Conservation (phyloP, 2,797 vertebrate genomes). For the Chelidonichthys spinosus region DNA sequence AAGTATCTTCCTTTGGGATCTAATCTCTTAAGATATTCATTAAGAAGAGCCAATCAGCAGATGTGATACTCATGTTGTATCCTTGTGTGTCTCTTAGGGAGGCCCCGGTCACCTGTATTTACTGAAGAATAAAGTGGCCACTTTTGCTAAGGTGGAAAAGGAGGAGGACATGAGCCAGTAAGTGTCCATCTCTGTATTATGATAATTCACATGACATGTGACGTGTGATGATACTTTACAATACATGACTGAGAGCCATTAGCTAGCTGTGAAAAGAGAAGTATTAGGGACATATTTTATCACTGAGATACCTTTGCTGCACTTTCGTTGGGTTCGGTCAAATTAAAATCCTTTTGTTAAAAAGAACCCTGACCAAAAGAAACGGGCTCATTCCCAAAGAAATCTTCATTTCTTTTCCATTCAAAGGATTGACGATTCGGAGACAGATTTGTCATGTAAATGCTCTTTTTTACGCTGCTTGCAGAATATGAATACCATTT, state of each 20-base stretch:
- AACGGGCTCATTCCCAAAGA: neutral
- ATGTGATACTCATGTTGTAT: conserved; percentile 8
- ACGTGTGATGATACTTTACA: neutral
- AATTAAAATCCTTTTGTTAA: neutral
- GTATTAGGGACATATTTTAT: neutral
- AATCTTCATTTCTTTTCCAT: neutral
- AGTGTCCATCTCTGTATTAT: conserved; percentile 63
- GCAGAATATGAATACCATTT: conserved; percentile 11
- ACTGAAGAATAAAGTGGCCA: conserved; percentile 98
- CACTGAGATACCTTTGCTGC: neutral
- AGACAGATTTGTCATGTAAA: conserved; percentile 20
- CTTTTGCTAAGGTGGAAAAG: conserved; percentile 98
- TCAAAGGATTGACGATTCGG: conserved; percentile 16
- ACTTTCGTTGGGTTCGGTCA: neutral
- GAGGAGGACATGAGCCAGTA: conserved; percentile 99
- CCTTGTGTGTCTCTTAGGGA: conserved; percentile 82
- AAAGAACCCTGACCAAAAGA: neutral
- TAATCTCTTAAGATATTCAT: conserved; percentile 4
- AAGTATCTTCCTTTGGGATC: conserved; percentile 5
- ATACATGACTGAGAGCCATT: neutral
- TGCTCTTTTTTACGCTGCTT: conserved; percentile 14
- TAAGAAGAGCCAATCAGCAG: conserved; percentile 19
- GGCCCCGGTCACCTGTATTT: conserved; percentile 97
- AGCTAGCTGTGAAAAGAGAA: neutral
- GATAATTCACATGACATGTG: neutral